phyloP scores from a whole-genome alignment of 1,140 invertebrate genomes.

The Calliopsis andreniformis region DNA sequence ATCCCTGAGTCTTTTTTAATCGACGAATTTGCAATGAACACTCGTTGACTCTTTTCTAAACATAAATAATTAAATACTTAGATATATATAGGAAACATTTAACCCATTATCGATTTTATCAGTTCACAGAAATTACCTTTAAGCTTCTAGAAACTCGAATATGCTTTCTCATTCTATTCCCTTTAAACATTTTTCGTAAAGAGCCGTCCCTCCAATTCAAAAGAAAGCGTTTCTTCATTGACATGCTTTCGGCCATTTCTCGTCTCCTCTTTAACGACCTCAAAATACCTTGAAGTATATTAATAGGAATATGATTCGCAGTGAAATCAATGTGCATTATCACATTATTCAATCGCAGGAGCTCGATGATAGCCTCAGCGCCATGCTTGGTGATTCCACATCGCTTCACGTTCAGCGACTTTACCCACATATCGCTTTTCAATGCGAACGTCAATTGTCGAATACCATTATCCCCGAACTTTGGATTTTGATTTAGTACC shows the following conservation, averaged over 20 bases:
- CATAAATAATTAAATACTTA: not conserved
- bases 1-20: not conserved
- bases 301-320: constrained; percentile 47
- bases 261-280: constrained; percentile 42
- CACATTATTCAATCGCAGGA: constrained; percentile 51
- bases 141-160: too few relatives aligned
- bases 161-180: not conserved
- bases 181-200: not conserved
- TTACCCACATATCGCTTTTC: constrained; percentile 59
- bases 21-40: not conserved
- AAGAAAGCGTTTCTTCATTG: constrained; percentile 36
- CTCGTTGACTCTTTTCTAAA: not conserved
- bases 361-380: constrained; percentile 37
- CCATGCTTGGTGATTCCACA: constrained; percentile 57
- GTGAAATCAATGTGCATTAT: constrained; percentile 53
- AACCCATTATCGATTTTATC: too few relatives aligned
- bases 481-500: constrained; percentile 55
- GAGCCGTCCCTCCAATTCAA: not conserved
- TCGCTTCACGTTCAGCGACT: constrained; percentile 41
- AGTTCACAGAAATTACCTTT: too few relatives aligned
- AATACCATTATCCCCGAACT: constrained; percentile 50
- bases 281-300: constrained; percentile 38
- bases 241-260: constrained; percentile 22
- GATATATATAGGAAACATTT: too few relatives aligned
- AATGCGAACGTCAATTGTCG: constrained; percentile 34